Conservation (phyloP, 2,113 vertebrate species). For the Gulo gulo region DNA sequence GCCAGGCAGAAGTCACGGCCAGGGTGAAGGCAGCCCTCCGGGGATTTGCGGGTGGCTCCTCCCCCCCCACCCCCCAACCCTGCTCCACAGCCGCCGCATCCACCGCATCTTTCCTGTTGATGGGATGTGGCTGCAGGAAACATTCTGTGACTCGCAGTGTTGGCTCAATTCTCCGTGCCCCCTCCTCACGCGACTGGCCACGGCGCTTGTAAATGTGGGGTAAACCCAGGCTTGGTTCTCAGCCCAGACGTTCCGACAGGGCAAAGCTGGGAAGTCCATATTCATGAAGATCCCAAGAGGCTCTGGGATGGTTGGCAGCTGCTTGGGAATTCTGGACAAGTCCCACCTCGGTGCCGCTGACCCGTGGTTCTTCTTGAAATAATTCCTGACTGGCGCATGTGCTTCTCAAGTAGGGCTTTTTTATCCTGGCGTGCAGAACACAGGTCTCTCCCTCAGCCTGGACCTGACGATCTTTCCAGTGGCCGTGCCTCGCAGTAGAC, state of each 20-base stretch:
- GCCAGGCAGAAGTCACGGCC: not conserved
- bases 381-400: not conserved
- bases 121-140: not conserved
- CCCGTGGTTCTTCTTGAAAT: rapidly evolving
- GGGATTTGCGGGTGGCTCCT: not conserved
- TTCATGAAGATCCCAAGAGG: not conserved
- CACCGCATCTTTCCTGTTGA: not conserved
- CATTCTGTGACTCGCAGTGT: not conserved
- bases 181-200: not conserved
- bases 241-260: too few relatives aligned
- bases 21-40: not conserved
- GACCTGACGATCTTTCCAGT: not conserved
- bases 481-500: not conserved
- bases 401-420: not conserved
- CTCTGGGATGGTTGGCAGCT: not conserved
- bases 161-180: not conserved
- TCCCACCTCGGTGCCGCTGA: not conserved
- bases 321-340: not conserved
- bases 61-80: too few relatives aligned
- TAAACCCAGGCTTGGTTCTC: not conserved
- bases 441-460: not conserved
- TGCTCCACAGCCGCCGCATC: too few relatives aligned
- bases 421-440: not conserved
- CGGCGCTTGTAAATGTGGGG: not conserved
- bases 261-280: not conserved